Base-by-base conservation (phyloP, 1,140 invertebrate genomes). In the Dendroctonus ponderosae region DNA sequence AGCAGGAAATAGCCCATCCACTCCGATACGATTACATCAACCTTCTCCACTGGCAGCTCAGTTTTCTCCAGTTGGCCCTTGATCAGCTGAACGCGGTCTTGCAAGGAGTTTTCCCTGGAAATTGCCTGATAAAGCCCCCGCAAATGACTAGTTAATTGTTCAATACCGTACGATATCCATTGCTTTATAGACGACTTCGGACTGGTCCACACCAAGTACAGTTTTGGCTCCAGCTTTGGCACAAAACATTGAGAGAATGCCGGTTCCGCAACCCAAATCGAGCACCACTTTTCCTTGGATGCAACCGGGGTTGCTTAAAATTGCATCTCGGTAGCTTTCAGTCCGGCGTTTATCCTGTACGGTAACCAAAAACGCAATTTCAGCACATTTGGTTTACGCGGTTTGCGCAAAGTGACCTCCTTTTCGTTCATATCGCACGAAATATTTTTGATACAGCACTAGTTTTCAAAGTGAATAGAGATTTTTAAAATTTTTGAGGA, bases 1-100 rank as follows among this genome's bases (percentile, higher is more conserved):
- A 99, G 83, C 49, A 99, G 81, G 80, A 98, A 98, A 81, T 99
- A 99, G 5, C 97, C 97, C 97, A 99, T 99, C 97, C 97, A 99
- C 81, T 99, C 97, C 5, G 94, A 97, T 40, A 99, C 89, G 71
- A 99, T 97, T 26, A 99, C 88, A 79, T 99, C 97, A 14, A 97
- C 94, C 83, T 94, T 91, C 61, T 89, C 86, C 41, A 83, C 76
- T n/a, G 85, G 82, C 60, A 97, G 83, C 62, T 89, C 82, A n/a
- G 86, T 87, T 72, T 98, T 92, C 80, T 99, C 97, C 5, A 99
- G 80, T 77, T 92, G 88, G 0, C 94, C 94, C 79, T 87, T 85
- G 6, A 90, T 78, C 44, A 89, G 81, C 75, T 85, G 78, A 41
- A 91, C 84, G 70, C 78, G 82, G 67, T 86, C 76, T 70, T 84